Evolutionary conservation across 2,888 invertebrate species (phyloP), one percentile per base, ranked within the genome.

Genomic region (Atethmia centrago): DNA sequence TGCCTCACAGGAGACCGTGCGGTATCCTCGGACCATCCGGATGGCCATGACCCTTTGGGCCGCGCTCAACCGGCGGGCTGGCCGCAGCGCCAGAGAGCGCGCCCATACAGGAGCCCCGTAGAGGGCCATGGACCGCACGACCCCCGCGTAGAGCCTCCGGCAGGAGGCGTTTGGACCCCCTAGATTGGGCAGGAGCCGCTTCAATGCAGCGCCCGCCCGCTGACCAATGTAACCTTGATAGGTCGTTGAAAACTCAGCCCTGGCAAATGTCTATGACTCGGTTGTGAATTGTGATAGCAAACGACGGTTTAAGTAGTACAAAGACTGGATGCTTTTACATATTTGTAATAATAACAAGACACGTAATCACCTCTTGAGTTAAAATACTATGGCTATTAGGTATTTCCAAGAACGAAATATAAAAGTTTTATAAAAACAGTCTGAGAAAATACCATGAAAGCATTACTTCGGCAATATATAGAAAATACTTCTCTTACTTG

Each of bases 221-320:
- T n/a, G n/a, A n/a, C 53, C 47, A 69, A 63, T 49, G 25, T 65
- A 59, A 79, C 68, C 71, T 82, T 79, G 68, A 56, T n/a, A 83
- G 21, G 68, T 69, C 51, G 16, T 83, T 66, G 65, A 65, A 68
- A 65, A 55, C 59, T 55, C 31, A 36, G 53, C 25, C 56, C 56
- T 55, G 40, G 53, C 47, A 21, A 62, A 69, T 59, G 14, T 47
- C 65, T 59, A 28, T 51, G 28, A 55, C 53, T 69, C 19, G 36
- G 19, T 42, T 53, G 40, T n/a, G n/a, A n/a, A n/a, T n/a, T n/a
- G n/a, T 68, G 56, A 62, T 58, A 55, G 65, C 53, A 66, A 79
- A 71, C 36, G 49, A 70, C 12, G 14, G 8, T 8, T 74, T 79
- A 79, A 62, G 68, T 67, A 53, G 36, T 25, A 79, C 21, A 63